These are phyloP conservation scores for Porites rus DNA, from an alignment of 92 coral and sea anemone genomes.

Conservation along the genomic window DNA sequence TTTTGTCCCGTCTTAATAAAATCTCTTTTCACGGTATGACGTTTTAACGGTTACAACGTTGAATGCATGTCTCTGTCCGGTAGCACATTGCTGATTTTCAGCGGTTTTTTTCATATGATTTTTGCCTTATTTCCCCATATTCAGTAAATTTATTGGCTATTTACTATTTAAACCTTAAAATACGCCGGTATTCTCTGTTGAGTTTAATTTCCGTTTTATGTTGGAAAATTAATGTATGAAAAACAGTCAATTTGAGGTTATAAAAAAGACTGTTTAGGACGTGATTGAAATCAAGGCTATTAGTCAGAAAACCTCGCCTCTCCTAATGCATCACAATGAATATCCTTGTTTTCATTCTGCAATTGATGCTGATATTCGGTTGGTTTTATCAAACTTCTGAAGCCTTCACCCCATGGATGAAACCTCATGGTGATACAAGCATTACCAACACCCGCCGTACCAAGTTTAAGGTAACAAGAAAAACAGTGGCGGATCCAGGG, in stretches of 20 bases:
- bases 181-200: not conserved
- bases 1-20: no score
- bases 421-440: slow-evolving; percentile 16
- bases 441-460: not conserved
- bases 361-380: not conserved
- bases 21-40: no score
- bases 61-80: not conserved
- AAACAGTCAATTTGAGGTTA: not conserved
- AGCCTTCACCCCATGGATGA: slow-evolving; percentile 17
- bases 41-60: not conserved
- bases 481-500: no score
- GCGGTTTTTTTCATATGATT: not conserved
- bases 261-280: not conserved
- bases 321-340: not conserved
- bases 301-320: not conserved
- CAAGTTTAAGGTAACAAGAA: slow-evolving; percentile 1
- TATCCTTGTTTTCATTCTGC: not conserved
- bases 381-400: slow-evolving; percentile 4
- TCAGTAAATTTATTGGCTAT: no score
- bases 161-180: not conserved
- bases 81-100: not conserved
- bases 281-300: not conserved
- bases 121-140: not conserved
- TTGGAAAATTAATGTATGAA: not conserved
- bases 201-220: not conserved